Base-by-base conservation (phyloP, 2,113 vertebrate species). In the Sinocyclocheilus anshuiensis region DNA sequence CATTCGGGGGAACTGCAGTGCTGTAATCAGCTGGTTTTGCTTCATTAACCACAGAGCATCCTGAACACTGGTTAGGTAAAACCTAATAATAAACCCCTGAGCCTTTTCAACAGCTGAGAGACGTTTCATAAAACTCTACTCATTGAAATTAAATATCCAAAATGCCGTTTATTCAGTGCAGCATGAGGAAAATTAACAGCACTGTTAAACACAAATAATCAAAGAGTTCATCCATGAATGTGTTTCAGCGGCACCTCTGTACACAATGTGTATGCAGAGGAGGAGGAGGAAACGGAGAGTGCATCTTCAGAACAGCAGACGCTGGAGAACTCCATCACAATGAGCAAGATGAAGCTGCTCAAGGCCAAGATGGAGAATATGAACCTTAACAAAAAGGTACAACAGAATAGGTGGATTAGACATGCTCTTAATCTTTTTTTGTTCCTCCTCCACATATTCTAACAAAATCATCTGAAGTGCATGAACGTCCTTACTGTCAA, bases 271-370 rank as follows among this genome's bases (percentile, higher is more conserved):
- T 96, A 95, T 72, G 86, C 94, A 2, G 97, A 97, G 87, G 97
- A 97, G 36, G 96, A 96, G 85, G 96, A 97, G 50, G 95, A 96
- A 78, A 94, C 95, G 72, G 94, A 95, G 83, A 84, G 92, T 93
- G 89, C 84, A 59, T 89, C 90, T 79, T 96, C 96, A 88, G 95
- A 94, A 42, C 96, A 96, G 91, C 97, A 97, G 87, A 96, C 94
- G 45, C 94, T 97, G 86, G 98, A 99, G 91, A 99, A 99, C 93
- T 96, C 96, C 20, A 95, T 99, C 91, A 99, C 98, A 84, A 98
- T 99, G 98, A 98, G 95, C 92, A 99, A 99, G 95, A 99, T 99
- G 97, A 99, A 97, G 90, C 93, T 97, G 71, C 96, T 99, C 80
- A 99, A 97, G 93, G 95, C 97, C 74, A 99, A 99, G 94, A 98